phyloP scores from a whole-genome alignment of 2,888 invertebrate species.

The Zaprionus obscuricornis region DNA sequence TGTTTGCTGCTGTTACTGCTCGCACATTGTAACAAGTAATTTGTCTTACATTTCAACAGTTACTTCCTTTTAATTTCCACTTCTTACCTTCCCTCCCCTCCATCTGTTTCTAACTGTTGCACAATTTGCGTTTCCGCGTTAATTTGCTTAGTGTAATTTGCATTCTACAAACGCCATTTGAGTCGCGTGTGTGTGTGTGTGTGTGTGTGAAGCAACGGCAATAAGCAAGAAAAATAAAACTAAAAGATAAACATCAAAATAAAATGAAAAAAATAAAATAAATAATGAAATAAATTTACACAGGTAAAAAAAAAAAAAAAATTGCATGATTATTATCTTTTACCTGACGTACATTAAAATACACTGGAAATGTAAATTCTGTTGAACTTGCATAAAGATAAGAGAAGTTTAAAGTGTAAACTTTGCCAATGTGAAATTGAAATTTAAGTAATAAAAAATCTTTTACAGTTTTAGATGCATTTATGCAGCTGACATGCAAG shows the following conservation, averaged over 20 bases:
- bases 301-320: background rate
- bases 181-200: slow-evolving; percentile 2
- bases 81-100: background rate
- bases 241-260: background rate
- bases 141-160: slow-evolving; percentile 72
- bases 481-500: no score
- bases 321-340: no score
- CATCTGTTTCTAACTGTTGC: slow-evolving; percentile 31
- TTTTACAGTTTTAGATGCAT: no score
- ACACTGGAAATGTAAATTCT: no score
- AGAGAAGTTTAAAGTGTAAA: no score
- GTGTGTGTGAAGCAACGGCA: no score
- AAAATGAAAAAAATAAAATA: slow-evolving; percentile 6
- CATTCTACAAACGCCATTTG: slow-evolving; percentile 66
- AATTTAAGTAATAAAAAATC: no score
- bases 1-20: no score
- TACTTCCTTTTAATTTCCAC: background rate
- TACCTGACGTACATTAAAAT: background rate
- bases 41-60: slow-evolving; percentile 54
- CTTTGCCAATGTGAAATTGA: no score
- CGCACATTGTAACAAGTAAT: slow-evolving; percentile 52
- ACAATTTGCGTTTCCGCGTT: slow-evolving; percentile 68
- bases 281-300: background rate
- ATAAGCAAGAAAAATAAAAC: background rate
- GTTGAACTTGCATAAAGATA: no score